These are phyloP conservation scores for Pteropus alecto DNA, from an alignment of 2,113 vertebrate genomes.

Conservation along the genomic window DNA sequence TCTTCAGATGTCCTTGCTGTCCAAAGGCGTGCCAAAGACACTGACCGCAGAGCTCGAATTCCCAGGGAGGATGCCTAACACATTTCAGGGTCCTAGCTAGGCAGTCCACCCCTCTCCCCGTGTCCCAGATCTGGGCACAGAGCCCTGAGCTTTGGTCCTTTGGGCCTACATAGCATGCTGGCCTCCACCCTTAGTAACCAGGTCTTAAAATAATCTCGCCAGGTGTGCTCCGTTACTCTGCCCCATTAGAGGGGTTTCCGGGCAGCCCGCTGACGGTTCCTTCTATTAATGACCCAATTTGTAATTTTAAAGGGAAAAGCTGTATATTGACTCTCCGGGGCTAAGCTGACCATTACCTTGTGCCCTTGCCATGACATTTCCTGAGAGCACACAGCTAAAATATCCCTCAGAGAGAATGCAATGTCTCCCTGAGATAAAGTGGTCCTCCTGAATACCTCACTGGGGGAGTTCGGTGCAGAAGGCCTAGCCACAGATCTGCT, in stretches of 20 bases:
- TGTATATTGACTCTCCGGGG: neutral
- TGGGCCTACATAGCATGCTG: neutral
- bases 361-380: neutral
- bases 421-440: neutral
- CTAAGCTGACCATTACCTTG: neutral
- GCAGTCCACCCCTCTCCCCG: neutral
- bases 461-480: neutral
- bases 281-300: neutral
- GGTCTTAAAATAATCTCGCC: neutral
- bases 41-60: neutral
- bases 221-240: neutral
- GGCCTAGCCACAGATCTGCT: neutral
- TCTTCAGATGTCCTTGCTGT: neutral
- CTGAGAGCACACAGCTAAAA: neutral
- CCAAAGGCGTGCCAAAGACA: neutral
- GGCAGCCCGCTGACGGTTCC: neutral
- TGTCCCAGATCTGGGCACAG: neutral
- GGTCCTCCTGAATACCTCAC: neutral
- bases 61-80: neutral
- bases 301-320: conserved; percentile 13
- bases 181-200: neutral
- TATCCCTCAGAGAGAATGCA: neutral
- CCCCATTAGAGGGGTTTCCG: neutral
- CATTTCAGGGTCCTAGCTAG: neutral
- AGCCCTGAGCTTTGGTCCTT: neutral